Conservation (phyloP, 2,888 invertebrate species). For the Drosophila niveifrons region DNA sequence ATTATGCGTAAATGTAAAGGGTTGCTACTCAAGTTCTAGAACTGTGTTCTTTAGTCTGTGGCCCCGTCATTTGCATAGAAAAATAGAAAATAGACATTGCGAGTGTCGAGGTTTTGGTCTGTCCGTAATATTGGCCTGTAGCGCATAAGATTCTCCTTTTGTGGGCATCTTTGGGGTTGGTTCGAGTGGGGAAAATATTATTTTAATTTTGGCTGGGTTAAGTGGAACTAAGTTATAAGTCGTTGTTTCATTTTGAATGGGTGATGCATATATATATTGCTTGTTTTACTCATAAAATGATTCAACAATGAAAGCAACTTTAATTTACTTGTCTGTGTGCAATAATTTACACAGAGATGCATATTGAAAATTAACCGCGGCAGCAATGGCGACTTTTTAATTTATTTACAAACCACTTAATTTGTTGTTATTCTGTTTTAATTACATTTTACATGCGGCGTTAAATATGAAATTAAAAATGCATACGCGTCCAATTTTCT, state of each 20-base stretch:
- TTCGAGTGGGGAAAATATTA: conserved; percentile 76
- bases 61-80: conserved; percentile 77
- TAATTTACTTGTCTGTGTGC: conserved; percentile 51
- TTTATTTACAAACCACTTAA: conserved; percentile 84
- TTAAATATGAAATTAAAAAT: conserved; percentile 74
- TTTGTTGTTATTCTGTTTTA: conserved; percentile 82
- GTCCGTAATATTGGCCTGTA: conserved; percentile 26
- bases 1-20: conserved; percentile 74
- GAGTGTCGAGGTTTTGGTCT: conserved; percentile 16
- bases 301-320: conserved; percentile 48
- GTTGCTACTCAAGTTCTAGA: conserved; percentile 55
- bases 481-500: conserved; percentile 50
- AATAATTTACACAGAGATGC: conserved; percentile 23
- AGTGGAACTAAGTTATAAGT: conserved; percentile 46
- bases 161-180: conserved; percentile 36
- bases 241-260: conserved; percentile 18
- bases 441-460: conserved; percentile 75
- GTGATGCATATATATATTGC: conserved; percentile 13
- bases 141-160: conserved; percentile 28
- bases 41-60: conserved; percentile 35
- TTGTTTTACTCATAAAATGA: conserved; percentile 13
- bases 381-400: conserved; percentile 55
- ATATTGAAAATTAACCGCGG: conserved; percentile 41
- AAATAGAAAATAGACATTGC: conserved; percentile 52
- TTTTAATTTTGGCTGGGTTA: conserved; percentile 78